A percentile compares a stretch with the other conserved stretches of the same genome.
phyloP scores from a whole-genome alignment of 2,113 vertebrate species.

The Panthera uncia region DNA sequence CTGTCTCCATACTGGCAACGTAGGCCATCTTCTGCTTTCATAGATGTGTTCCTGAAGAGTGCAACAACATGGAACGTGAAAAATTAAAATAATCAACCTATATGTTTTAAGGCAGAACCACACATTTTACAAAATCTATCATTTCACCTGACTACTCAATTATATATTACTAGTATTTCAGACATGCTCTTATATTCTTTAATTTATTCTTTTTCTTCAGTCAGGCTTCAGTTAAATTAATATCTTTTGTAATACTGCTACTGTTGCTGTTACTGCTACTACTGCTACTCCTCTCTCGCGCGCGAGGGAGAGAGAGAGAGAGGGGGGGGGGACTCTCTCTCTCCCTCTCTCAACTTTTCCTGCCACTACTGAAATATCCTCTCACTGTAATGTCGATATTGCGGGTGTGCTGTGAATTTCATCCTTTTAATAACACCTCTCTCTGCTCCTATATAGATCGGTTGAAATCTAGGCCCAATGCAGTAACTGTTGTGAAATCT shows the following conservation, averaged over 20 bases:
- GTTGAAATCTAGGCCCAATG: background rate
- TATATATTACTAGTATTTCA: background rate
- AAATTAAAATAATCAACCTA: background rate
- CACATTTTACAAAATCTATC: background rate
- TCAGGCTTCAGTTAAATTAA: background rate
- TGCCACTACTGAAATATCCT: background rate
- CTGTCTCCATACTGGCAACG: background rate
- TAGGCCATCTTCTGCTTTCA: background rate
- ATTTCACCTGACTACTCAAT: background rate
- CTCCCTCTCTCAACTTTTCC: background rate
- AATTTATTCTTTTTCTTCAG: background rate
- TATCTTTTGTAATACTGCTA: background rate
- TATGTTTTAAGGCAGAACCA: background rate
- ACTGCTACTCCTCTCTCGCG: too few relatives aligned
- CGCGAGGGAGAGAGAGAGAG: too few relatives aligned
- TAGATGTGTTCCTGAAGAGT: background rate
- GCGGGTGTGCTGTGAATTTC: background rate
- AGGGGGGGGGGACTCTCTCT: too few relatives aligned
- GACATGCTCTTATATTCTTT: background rate
- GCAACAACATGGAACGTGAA: background rate
- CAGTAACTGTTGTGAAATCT: background rate
- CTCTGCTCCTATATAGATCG: accelerated
- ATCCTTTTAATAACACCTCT: background rate
- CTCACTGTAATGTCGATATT: background rate
- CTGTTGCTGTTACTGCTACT: background rate